Conservation (phyloP, 2,888 invertebrate genomes). For the Heliothis peltigera region DNA sequence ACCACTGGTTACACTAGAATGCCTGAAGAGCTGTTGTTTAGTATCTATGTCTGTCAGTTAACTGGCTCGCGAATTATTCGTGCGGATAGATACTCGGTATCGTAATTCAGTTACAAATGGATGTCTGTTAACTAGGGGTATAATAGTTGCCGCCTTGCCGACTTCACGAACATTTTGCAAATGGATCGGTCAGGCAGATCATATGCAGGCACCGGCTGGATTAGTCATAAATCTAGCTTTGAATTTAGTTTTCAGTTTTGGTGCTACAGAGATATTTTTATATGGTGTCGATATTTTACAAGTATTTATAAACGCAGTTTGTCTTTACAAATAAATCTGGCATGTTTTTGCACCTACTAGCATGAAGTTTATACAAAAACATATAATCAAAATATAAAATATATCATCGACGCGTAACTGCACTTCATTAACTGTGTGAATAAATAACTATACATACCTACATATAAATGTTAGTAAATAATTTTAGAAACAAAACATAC, state of each 20-base stretch:
- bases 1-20: slow-evolving; percentile 31
- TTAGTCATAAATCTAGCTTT: slow-evolving; percentile 58
- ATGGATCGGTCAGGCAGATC: slow-evolving; percentile 74
- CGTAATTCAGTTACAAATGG: slow-evolving; percentile 76
- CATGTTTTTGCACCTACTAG: no score
- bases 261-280: no score
- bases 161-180: slow-evolving; percentile 79
- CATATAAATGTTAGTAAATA: no score
- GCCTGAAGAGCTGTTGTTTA: slow-evolving; percentile 31
- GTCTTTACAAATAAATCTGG: no score
- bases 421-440: no score
- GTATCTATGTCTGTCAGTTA: slow-evolving; percentile 50
- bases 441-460: no score
- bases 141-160: slow-evolving; percentile 69
- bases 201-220: slow-evolving; percentile 52
- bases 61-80: slow-evolving; percentile 63
- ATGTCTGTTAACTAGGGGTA: slow-evolving; percentile 74
- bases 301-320: no score
- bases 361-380: no score
- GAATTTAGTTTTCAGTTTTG: slow-evolving; percentile 19
- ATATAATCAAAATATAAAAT: no score
- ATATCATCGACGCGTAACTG: no score
- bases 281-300: no score
- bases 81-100: slow-evolving; percentile 64
- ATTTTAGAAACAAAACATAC: no score